Percentiles rank a stretch among this genome's conserved stretches.
Evolutionary conservation across 2,888 invertebrate genomes (phyloP).

Genomic region (Drosophila antonietae): DNA sequence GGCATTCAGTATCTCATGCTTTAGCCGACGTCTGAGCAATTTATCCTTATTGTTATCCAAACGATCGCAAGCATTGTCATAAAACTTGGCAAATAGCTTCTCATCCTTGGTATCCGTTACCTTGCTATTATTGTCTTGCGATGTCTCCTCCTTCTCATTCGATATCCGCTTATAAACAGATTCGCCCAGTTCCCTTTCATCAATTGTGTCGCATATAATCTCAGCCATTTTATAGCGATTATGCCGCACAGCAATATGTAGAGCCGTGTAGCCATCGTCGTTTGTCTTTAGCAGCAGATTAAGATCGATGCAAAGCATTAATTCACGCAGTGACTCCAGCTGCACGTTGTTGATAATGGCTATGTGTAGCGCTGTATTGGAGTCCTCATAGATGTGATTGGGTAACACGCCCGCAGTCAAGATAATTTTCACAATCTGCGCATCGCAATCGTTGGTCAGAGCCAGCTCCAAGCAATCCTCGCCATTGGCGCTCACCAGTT

Average conservation of each 20-base stretch:
- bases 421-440: conserved; percentile 66
- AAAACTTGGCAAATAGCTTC: conserved; percentile 63
- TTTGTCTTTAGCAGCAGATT: conserved; percentile 71
- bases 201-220: conserved; percentile 73
- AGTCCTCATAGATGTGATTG: conserved; percentile 71
- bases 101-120: conserved; percentile 21
- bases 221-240: conserved; percentile 78
- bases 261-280: conserved; percentile 80
- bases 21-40: conserved; percentile 43
- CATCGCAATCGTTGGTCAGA: conserved; percentile 66
- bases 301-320: conserved; percentile 73
- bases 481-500: conserved; percentile 64
- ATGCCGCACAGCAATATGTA: conserved; percentile 80
- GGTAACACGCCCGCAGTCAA: conserved; percentile 62
- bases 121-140: conserved; percentile 12
- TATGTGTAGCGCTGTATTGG: conserved; percentile 81
- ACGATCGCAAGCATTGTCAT: conserved; percentile 60
- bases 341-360: conserved; percentile 76
- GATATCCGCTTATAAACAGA: conserved; percentile 48
- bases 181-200: conserved; percentile 61
- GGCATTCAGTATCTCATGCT: conserved; percentile 73
- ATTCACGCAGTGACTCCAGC: conserved; percentile 59
- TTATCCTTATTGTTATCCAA: conserved; percentile 36
- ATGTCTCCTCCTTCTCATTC: conserved; percentile 5
- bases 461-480: conserved; percentile 81